Conservation (phyloP, 2,888 invertebrate species). For the Amphimallon solstitiale region DNA sequence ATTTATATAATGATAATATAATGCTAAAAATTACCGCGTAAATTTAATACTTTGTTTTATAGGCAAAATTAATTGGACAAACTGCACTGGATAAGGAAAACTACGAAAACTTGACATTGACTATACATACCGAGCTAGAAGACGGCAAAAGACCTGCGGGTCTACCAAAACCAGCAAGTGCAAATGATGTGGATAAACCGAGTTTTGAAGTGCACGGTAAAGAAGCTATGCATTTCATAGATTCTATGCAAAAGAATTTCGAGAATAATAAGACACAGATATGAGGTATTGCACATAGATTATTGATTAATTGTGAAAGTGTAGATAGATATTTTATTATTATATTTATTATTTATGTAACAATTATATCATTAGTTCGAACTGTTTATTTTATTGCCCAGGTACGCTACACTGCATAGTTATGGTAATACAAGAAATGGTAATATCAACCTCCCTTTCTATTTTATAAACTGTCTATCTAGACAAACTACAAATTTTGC, state of each 20-base stretch:
- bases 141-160: slow-evolving; percentile 39
- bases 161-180: slow-evolving; percentile 38
- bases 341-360: background rate
- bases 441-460: too few species aligned
- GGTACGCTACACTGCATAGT: too few species aligned
- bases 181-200: background rate
- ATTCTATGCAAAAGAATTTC: slow-evolving; percentile 42
- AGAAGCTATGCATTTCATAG: slow-evolving; percentile 45
- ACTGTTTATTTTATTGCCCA: background rate
- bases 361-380: background rate
- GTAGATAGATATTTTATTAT: slow-evolving; percentile 15
- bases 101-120: slow-evolving; percentile 30
- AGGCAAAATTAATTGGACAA: slow-evolving; percentile 32
- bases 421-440: too few species aligned
- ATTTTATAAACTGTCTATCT: too few species aligned
- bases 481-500: too few species aligned
- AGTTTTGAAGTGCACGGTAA: slow-evolving; percentile 39
- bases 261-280: slow-evolving; percentile 45
- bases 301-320: slow-evolving; percentile 7
- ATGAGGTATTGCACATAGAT: slow-evolving; percentile 5
- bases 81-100: slow-evolving; percentile 35
- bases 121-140: slow-evolving; percentile 44
- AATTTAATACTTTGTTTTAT: background rate
- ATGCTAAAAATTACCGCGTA: too few species aligned
- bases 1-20: too few species aligned